Base-by-base conservation (phyloP, 2,797 vertebrate genomes). In the Chelidonichthys spinosus region DNA sequence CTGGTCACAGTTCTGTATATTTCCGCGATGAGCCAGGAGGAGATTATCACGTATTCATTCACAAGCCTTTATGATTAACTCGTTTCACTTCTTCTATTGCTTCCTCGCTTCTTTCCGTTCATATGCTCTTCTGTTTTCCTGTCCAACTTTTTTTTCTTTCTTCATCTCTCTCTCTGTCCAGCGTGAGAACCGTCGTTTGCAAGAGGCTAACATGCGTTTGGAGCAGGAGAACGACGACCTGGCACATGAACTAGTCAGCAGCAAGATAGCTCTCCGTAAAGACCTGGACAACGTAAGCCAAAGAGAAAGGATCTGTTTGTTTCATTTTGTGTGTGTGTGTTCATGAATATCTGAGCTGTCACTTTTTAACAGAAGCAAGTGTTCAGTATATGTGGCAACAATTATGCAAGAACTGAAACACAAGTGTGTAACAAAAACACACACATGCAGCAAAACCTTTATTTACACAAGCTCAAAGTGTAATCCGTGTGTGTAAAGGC, bases 221-320 rank as follows among this genome's bases (percentile, higher is more conserved):
- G 98, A 99, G 90, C 98, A 99, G 89, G 98, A 99, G 90, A 99
- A 99, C 0, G 98, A 99, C 8, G 98, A 99, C 89, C 90, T 99
- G 59, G 98, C 98, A 1, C 98, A 99, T 0, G 98, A 99, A 75
- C 93, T 99, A 68, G 98, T 99, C 85, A 98, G 98, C 93, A 99
- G 98, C 94, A 99, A 99, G 95, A 99, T 99, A 5, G 97, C 98
- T 0, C 94, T 99, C 62, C 93, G 98, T 14, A 99, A 99, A 90
- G 98, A 99, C 91, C 86, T 99, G 54, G 98, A 99, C 93, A 98
- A 98, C 0, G 98, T 99, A 93, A 97, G 97, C 75, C 39, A 18
- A 43, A 69, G 10, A 71, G 42, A 72, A 9, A 55, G 2, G 8
- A 2, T 13, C 1, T 9, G 1, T 62, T 7, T 60, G 43, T 64